A percentile compares a stretch with the other conserved stretches of the same genome.
These are phyloP conservation scores for Brenthis hecate DNA, from an alignment of 2,888 invertebrate genomes.

Conservation along the genomic window DNA sequence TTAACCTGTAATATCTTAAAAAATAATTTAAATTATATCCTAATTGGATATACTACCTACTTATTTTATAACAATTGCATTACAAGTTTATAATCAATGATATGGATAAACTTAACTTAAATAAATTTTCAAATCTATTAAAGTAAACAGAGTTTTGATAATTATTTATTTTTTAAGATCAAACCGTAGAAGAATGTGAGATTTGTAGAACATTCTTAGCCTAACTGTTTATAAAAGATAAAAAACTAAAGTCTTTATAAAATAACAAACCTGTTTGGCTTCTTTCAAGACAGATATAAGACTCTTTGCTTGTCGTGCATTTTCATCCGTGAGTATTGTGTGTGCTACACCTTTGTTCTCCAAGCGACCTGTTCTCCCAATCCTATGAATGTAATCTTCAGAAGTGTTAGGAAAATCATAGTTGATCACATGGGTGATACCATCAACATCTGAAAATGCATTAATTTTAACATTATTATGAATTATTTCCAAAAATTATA, in stretches of 20 bases:
- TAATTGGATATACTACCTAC: no score
- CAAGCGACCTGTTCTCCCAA: constrained; percentile 87
- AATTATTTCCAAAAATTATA: no score
- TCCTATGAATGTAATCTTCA: constrained; percentile 90
- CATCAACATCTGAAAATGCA: constrained; percentile 85
- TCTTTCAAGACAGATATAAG: constrained; percentile 86
- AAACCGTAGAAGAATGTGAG: no score
- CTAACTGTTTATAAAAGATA: no score
- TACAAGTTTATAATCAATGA: no score
- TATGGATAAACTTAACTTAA: no score
- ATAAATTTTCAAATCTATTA: no score
- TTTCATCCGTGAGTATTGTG: constrained; percentile 86
- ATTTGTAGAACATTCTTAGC: no score
- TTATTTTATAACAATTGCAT: no score
- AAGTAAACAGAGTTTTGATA: no score
- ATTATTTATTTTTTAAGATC: no score
- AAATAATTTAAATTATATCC: not conserved
- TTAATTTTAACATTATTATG: constrained; percentile 1
- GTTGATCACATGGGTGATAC: constrained; percentile 89
- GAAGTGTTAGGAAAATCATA: constrained; percentile 89
- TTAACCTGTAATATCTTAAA: not conserved
- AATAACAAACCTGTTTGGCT: constrained; percentile 84
- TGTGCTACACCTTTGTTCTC: constrained; percentile 87
- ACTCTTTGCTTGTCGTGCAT: constrained; percentile 85
- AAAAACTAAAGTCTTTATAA: not conserved